Percentiles rank a stretch among this genome's conserved stretches.
Evolutionary conservation across 2,888 invertebrate genomes (phyloP).

Genomic region (Galerucella nymphaeae): DNA sequence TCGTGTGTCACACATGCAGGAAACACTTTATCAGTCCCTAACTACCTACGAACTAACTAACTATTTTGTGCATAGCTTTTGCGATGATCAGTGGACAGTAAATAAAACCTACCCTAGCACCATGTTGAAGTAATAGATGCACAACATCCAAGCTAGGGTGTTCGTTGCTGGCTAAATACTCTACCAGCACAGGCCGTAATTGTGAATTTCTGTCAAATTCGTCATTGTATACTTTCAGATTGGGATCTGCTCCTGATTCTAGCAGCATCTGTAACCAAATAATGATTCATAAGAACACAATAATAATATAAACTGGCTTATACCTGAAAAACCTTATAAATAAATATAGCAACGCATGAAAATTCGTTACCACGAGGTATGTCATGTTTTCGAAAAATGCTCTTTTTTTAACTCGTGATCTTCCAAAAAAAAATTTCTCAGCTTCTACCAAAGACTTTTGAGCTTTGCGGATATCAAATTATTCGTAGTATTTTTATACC

Average conservation of each 20-base stretch:
- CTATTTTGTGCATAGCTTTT: background rate
- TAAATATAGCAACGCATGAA: no score
- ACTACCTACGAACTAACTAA: no score
- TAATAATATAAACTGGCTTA: background rate
- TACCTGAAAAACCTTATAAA: no score
- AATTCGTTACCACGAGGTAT: no score
- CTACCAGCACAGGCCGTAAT: constrained; percentile 82
- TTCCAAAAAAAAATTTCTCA: no score
- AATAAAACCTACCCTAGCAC: constrained; percentile 72
- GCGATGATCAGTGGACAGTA: background rate
- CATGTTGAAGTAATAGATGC: constrained; percentile 77
- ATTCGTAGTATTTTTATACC: no score
- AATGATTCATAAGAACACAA: background rate
- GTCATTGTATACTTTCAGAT: constrained; percentile 79
- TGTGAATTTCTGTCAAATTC: constrained; percentile 75
- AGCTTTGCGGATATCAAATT: no score
- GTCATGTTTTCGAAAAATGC: no score
- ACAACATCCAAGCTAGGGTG: constrained; percentile 76
- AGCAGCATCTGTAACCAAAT: constrained; percentile 70
- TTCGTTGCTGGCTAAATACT: constrained; percentile 83
- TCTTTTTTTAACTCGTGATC: no score
- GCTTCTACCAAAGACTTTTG: no score
- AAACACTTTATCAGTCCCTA: no score
- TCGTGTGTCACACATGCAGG: no score
- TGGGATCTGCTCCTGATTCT: constrained; percentile 79